These are phyloP conservation scores for Pedetes capensis DNA, from an alignment of 2,113 vertebrate genomes.

Conservation along the genomic window DNA sequence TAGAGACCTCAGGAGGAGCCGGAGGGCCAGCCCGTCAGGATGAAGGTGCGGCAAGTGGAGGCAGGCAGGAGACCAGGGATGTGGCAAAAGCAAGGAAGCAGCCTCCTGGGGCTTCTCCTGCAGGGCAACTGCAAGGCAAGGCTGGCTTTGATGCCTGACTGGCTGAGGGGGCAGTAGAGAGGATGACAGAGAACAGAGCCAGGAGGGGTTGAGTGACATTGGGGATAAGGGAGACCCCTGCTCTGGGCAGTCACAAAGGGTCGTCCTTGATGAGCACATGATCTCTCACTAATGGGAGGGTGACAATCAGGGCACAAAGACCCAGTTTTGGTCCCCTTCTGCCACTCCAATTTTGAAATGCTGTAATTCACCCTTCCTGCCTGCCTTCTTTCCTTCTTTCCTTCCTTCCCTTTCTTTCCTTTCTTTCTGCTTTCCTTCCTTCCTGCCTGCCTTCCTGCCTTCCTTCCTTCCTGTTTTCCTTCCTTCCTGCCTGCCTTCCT, in stretches of 20 bases:
- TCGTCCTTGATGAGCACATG: neutral
- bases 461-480: neutral
- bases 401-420: accelerated
- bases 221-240: neutral
- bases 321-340: neutral
- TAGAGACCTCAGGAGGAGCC: neutral
- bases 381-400: too few species aligned
- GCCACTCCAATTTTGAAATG: neutral
- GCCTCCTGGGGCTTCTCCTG: accelerated
- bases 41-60: too few species aligned
- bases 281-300: neutral
- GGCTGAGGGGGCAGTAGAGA: neutral
- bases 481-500: neutral
- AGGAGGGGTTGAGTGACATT: accelerated
- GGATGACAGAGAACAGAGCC: neutral
- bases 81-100: neutral
- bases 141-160: neutral
- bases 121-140: neutral
- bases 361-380: neutral
- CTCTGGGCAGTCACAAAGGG: neutral
- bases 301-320: neutral
- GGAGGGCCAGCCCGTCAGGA: neutral
- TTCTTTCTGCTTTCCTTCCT: neutral
- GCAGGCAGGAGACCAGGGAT: neutral
- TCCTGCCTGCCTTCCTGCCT: neutral